Percentiles rank a stretch among this genome's conserved stretches.
Conservation (phyloP, 2,888 invertebrate species). For the Caenorhabditis afra region DNA sequence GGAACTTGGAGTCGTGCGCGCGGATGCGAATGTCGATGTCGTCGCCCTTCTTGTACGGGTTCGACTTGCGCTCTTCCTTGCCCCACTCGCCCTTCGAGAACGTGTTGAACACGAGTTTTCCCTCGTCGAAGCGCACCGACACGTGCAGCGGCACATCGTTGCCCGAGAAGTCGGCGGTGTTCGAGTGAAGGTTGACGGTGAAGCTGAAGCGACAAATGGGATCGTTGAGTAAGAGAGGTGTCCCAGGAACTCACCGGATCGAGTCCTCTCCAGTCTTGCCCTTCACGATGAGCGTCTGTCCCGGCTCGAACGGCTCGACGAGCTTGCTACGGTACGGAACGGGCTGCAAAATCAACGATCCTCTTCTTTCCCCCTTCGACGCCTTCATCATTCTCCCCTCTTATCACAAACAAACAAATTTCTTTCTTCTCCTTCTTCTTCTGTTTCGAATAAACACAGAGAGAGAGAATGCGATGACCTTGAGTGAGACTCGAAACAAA, state of each 20-base stretch:
- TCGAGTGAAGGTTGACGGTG: constrained; percentile 78
- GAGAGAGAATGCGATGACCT: constrained; percentile 7
- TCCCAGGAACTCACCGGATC: constrained; percentile 62
- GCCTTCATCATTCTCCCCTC: too few species aligned
- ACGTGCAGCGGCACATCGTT: constrained; percentile 80
- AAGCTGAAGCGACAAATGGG: constrained; percentile 74
- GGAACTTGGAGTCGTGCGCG: constrained; percentile 79
- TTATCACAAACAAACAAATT: too few species aligned
- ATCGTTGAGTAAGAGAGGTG: too few species aligned
- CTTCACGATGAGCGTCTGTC: constrained; percentile 79
- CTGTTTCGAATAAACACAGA: too few species aligned
- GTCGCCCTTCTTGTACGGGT: constrained; percentile 80
- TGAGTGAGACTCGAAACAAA: constrained; percentile 22
- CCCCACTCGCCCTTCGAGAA: constrained; percentile 80
- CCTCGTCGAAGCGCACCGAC: constrained; percentile 74
- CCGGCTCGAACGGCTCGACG: constrained; percentile 78
- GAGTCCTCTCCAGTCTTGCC: constrained; percentile 78
- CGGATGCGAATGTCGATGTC: constrained; percentile 79
- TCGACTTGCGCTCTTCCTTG: constrained; percentile 80
- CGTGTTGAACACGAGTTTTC: constrained; percentile 78
- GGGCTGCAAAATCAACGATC: constrained; percentile 75
- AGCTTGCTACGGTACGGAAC: constrained; percentile 79
- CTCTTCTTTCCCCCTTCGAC: too few species aligned
- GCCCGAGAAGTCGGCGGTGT: constrained; percentile 78
- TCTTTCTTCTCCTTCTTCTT: too few species aligned